A percentile compares a stretch with the other conserved stretches of the same genome.
These are phyloP conservation scores for Poeciliopsis retropinna DNA, from an alignment of 2,113 vertebrate species.

Conservation along the genomic window DNA sequence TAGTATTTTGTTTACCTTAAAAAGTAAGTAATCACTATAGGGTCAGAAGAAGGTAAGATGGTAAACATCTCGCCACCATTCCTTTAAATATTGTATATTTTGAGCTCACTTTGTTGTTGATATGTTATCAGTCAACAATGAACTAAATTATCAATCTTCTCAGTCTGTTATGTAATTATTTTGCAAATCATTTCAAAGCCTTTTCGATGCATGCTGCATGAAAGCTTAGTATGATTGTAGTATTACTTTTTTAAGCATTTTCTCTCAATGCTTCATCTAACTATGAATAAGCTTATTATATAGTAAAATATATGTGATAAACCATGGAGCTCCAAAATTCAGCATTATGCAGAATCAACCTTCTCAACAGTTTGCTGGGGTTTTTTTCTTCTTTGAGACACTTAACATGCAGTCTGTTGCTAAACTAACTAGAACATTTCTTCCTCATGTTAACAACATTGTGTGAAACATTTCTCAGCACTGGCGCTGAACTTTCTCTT, in stretches of 20 bases:
- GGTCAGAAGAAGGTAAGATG: no score
- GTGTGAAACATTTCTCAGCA: slow-evolving; percentile 35
- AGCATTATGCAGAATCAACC: not conserved
- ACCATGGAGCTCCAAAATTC: not conserved
- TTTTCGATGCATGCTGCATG: no score
- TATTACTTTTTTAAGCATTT: no score
- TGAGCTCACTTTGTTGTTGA: not conserved
- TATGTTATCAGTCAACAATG: not conserved
- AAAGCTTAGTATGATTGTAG: no score
- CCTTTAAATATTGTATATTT: not conserved
- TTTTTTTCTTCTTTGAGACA: not conserved
- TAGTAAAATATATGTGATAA: not conserved
- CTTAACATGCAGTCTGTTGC: not conserved
- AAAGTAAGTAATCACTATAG: no score
- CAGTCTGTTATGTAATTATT: not conserved
- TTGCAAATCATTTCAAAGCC: no score
- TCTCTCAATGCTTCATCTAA: no score
- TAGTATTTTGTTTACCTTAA: no score
- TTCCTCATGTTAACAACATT: slow-evolving; percentile 44
- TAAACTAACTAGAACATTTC: slow-evolving; percentile 25
- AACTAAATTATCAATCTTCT: not conserved
- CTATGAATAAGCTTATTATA: no score
- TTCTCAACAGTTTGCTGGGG: not conserved
- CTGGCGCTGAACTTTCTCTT: slow-evolving; percentile 52
- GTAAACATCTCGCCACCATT: no score